Evolutionary conservation across 2,113 vertebrate genomes (phyloP), one percentile per base, ranked within the genome.

Genomic region (Sinocyclocheilus anshuiensis): DNA sequence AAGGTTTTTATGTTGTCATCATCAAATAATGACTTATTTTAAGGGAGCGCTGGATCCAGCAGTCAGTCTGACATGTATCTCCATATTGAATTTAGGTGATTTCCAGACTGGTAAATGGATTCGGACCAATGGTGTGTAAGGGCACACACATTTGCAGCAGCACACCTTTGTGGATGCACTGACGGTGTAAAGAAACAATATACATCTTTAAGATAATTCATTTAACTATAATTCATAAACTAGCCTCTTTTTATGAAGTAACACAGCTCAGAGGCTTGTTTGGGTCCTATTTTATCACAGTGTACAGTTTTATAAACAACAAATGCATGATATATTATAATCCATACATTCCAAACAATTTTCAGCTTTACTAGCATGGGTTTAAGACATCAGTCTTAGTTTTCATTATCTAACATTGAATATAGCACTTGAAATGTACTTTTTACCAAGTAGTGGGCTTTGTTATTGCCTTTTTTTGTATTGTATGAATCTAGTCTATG

Each of bases 81-180:
- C 18, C 4, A 39, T n/a, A 13, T 67, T 75, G 5, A 39, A 24
- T 53, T 20, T 84, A 90, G 89, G 87, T 84, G 89, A 89, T 24
- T 29, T 74, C 61, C 75, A 81, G 81, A 65, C 63, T 77, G 72
- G 67, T 74, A 84, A 84, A n/a, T 86, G 65, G 36, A 77, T 36
- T 16, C 67, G 89, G 24, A 81, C 53, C 74, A 74, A 71, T 36
- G 86, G 86, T 13, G 87, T 84, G 24, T 90, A 87, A 87, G 10
- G 61, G 39, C 12, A 48, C 1, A 10, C 45, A 1, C 45, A 48
- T 48, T 48, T 48, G 45, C 45, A 48, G 45, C 45, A 48, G 9
- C 42, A 78, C 22, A n/a, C n/a, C 18, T 69, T 57, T 24, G 11
- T 12, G 50, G 29, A 74, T 74, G 50, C 50, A 74, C 11, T 80